Evolutionary conservation across 2,113 vertebrate genomes (phyloP).

Genomic region (Zosterops japonicus): DNA sequence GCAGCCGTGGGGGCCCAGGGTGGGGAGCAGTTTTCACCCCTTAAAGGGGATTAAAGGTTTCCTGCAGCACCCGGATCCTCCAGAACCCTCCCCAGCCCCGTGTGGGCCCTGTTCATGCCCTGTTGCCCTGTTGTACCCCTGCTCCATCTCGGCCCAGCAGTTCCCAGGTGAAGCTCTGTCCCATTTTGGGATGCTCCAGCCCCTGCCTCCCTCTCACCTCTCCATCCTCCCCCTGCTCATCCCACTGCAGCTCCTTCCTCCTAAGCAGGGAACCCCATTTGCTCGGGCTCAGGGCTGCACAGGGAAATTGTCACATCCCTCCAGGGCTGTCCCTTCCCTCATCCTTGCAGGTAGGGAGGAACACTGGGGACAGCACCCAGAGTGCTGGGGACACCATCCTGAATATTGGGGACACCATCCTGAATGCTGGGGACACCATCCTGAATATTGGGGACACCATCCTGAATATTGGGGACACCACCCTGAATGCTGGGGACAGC

Average conservation of each 20-base stretch:
- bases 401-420: no score
- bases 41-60: no score
- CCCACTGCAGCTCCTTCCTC: neutral
- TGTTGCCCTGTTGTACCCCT: neutral
- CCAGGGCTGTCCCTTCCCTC: neutral
- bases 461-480: neutral
- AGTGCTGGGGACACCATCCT: neutral
- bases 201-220: neutral
- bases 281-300: neutral
- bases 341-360: no score
- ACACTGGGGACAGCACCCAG: neutral
- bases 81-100: no score
- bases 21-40: neutral
- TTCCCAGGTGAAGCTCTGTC: neutral
- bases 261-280: neutral
- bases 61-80: no score
- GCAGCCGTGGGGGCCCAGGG: neutral
- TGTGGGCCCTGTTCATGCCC: no score
- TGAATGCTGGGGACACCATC: no score
- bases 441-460: neutral
- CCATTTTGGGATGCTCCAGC: neutral
- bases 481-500: no score
- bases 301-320: neutral
- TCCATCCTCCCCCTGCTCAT: neutral
- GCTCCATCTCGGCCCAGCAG: neutral